These are phyloP conservation scores for Perdita meconis DNA, from an alignment of 2,888 invertebrate species.

Conservation along the genomic window DNA sequence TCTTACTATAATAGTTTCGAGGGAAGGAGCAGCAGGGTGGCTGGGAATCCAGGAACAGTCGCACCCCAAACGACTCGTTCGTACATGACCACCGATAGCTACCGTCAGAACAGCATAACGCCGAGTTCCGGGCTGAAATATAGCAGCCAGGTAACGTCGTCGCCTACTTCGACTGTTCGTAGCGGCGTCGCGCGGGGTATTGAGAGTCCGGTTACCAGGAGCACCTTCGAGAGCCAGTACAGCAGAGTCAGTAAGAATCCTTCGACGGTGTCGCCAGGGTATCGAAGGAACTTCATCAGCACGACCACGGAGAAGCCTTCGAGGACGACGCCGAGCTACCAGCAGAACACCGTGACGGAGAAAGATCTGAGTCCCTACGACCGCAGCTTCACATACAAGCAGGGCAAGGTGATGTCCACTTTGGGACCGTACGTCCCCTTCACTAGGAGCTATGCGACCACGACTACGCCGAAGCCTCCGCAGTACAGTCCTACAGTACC, in stretches of 20 bases:
- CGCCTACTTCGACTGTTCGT: slow-evolving; percentile 10
- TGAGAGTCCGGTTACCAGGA: background rate
- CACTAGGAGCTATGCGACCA: slow-evolving; percentile 79
- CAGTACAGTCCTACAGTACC: slow-evolving; percentile 74
- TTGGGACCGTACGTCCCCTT: slow-evolving; percentile 81
- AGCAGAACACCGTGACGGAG: slow-evolving; percentile 58
- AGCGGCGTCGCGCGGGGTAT: slow-evolving; percentile 10
- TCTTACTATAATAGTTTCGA: slow-evolving; percentile 47
- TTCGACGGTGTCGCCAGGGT: slow-evolving; percentile 58
- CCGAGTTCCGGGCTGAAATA: slow-evolving; percentile 34
- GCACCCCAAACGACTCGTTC: slow-evolving; percentile 18
- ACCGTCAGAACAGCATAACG: slow-evolving; percentile 40
- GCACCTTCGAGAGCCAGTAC: slow-evolving; percentile 27
- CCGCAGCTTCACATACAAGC: slow-evolving; percentile 78
- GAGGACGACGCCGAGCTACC: slow-evolving; percentile 57
- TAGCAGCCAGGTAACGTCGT: slow-evolving; percentile 21
- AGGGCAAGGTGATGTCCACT: slow-evolving; percentile 79
- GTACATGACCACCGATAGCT: slow-evolving; percentile 54
- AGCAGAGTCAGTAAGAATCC: slow-evolving; percentile 60
- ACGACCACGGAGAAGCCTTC: slow-evolving; percentile 77
- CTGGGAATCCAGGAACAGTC: background rate
- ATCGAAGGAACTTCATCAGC: slow-evolving; percentile 72
- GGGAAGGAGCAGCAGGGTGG: background rate
- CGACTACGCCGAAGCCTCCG: slow-evolving; percentile 64
- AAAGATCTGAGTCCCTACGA: slow-evolving; percentile 78